Base-by-base conservation (phyloP, 2,797 vertebrate genomes). In the Antrozous pallidus region DNA sequence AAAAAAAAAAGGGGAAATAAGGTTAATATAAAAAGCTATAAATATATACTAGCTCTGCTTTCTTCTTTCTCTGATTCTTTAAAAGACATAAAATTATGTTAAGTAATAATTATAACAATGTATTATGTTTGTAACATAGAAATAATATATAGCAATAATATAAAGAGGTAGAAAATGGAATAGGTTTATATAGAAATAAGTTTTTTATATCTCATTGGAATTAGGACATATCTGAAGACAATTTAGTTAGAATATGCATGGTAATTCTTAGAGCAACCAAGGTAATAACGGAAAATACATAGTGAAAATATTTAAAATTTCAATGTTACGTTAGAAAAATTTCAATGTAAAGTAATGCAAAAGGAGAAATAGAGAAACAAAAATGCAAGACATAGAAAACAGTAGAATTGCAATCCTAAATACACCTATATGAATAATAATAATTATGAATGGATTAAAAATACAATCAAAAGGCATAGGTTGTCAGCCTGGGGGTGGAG, bases 81-180 rank as follows among this genome's bases (percentile, higher is more conserved):
- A 54, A 91, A 84, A 91, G n/a, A 74, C 40, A 75, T 75, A 88
- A 83, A 79, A 58, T 88, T 93, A 54, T 78, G 77, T 91, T 90
- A 80, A 86, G n/a, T 85, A 82, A 81, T 92, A 73, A 85, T 83
- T 93, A 54, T 79, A 63, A 84, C 81, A 63, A 58, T 56, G 4
- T 95, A 31, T 63, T 95, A 36, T 33, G 6, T 75, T 92, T 94
- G 31, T 71, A 91, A 40, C 28, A 61, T 91, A 94, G 78, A 93
- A 82, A 81, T 91, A 74, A 85, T 81, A 78, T 54, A 20, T 89
- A 86, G 33, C 49, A 81, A 26, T 91, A 69, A 61, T 92, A 74
- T 17, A 81, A 83, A 88, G 22, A 65, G 18, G 6, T 74, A 22
- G 38, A 42, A 4, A 74, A 77, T 56, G 40, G 6, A 71, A 42